Evolutionary conservation across 2,113 vertebrate species (phyloP), one percentile per base, ranked within the genome.

Genomic region (Crotalus helleri): DNA sequence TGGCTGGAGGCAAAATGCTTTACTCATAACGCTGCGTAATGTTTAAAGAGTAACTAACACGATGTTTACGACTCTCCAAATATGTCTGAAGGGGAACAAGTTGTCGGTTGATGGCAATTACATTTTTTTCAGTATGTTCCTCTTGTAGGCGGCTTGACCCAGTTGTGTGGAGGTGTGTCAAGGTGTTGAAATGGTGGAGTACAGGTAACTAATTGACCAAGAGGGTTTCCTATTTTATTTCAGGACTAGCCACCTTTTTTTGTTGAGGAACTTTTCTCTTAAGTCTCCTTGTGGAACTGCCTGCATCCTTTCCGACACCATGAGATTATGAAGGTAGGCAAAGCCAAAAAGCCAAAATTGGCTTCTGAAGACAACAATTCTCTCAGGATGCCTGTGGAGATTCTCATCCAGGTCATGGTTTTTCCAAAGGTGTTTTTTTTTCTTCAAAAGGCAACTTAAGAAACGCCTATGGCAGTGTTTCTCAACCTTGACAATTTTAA

Each of bases 31-130:
- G 87, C 91, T 86, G 69, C 94, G 97, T 95, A 97, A 93, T 97
- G 97, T 97, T 98, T 98, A 98, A 98, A 98, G 96, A 97, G 96
- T 98, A 99, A 98, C 98, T 97, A 97, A 98, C 93, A 94, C 93
- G 95, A 97, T 97, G 96, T 97, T 97, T 97, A 91, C 97, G 98
- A 97, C 97, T 97, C 96, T 95, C 93, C 96, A 89, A 96, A 96
- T 96, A 96, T 93, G 94, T 74, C 92, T 96, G 97, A 96, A 98
- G 91, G 93, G 95, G 94, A 94, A 95, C 96, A 69, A 95, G 95
- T 90, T 94, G 8, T 97, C 96, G 94, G 97, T 97, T 97, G 97
- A 96, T 92, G 59, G 97, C 96, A 96, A 97, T 96, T 95, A 29
- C 10, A 26, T 96, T 93, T 96, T 51, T 93, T 96, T 51, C 94